Evolutionary conservation across 2,888 invertebrate genomes (phyloP), one percentile per base, ranked within the genome.

Genomic region (Belgica antarctica): DNA sequence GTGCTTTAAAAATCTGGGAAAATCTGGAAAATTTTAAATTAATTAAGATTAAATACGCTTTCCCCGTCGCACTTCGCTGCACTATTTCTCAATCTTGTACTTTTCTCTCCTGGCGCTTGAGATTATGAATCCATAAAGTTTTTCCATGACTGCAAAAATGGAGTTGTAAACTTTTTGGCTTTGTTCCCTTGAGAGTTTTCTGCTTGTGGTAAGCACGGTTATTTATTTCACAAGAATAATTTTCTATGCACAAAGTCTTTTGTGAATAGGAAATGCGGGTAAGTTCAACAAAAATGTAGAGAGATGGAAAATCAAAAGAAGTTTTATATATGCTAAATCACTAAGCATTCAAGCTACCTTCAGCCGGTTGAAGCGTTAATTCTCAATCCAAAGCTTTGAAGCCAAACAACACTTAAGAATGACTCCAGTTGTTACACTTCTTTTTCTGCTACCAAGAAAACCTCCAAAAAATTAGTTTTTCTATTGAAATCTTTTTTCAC

Each of bases 11-110:
- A n/a, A n/a, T n/a, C n/a, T n/a, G n/a, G n/a, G n/a, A n/a, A n/a
- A n/a, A n/a, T n/a, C n/a, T n/a, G n/a, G n/a, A n/a, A n/a, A 68
- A 25, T 8, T 25, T 59, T 31, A 34, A 68, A 68, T 68, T 68
- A 68, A 68, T 68, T 68, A 68, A 68, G 68, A 68, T 68, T 68
- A 68, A 57, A 57, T 47, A 66, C 28, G 28, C 65, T 66, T 52
- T 46, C 52, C 7, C 17, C 8, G 5, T 52, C 19, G 4, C 19
- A 12, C 19, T 19, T 52, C 25, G 27, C 27, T 27, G 24, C 24
- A 27, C 59, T 10, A 15, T 15, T 15, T 59, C 24, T 52, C 52
- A 22, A 17, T 52, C 52, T 52, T 22, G 19, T 52, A 22, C 46
- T 46, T 31, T 31, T 31, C 31, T 31, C 31, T 10, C 4, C 31